Evolutionary conservation across 2,888 invertebrate species (phyloP).

Genomic region (Erebia epiphron): DNA sequence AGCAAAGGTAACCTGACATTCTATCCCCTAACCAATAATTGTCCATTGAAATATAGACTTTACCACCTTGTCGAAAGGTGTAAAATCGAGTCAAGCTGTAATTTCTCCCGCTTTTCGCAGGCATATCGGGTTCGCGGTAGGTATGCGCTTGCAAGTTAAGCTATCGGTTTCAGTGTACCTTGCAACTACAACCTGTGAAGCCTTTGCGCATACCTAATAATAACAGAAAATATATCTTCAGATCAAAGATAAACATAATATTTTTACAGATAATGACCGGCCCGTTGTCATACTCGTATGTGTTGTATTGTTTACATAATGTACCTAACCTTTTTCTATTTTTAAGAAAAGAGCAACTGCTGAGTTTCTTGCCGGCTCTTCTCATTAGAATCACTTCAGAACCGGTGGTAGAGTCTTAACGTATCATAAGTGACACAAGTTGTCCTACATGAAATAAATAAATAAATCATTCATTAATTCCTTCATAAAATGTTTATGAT

Average conservation of each 20-base stretch:
- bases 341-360: too few species aligned
- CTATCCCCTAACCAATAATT: not conserved
- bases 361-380: too few species aligned
- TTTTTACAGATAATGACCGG: too few species aligned
- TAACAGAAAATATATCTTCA: not conserved
- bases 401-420: too few species aligned
- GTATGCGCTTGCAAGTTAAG: constrained; percentile 27
- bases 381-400: too few species aligned
- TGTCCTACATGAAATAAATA: too few species aligned
- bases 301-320: too few species aligned
- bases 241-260: not conserved
- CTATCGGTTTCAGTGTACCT: constrained; percentile 34
- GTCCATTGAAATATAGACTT: constrained; percentile 5
- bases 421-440: too few species aligned
- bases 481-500: too few species aligned
- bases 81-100: constrained; percentile 2
- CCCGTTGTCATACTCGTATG: too few species aligned
- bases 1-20: constrained; percentile 30
- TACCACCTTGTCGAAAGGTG: constrained; percentile 8
- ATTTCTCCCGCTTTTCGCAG: constrained; percentile 35
- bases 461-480: too few species aligned
- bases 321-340: too few species aligned
- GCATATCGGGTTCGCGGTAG: constrained; percentile 37
- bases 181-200: constrained; percentile 33
- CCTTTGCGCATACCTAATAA: not conserved